phyloP scores from a whole-genome alignment of 2,888 invertebrate species.

The Sturmia bella region DNA sequence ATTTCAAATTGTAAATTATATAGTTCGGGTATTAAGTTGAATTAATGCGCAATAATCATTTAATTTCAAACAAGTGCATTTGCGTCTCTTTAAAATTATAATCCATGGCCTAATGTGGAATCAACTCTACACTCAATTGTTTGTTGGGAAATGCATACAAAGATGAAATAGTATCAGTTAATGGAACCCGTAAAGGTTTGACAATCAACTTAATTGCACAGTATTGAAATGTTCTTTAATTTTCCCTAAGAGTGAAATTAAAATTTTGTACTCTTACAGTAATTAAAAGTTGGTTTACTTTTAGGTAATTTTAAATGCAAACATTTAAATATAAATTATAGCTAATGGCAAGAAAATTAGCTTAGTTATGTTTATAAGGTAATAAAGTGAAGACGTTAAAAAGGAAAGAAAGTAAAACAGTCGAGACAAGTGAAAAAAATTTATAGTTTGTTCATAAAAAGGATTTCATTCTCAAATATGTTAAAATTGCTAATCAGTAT shows the following conservation, averaged over 20 bases:
- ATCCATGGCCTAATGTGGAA: no score
- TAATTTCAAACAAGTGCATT: no score
- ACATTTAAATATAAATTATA: constrained; percentile 58
- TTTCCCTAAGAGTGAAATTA: constrained; percentile 31
- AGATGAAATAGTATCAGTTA: constrained; percentile 13
- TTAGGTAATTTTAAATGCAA: constrained; percentile 5
- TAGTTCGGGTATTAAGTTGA: no score
- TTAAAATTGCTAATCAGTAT: constrained; percentile 11
- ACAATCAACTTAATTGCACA: constrained; percentile 76
- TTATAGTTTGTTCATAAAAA: neutral
- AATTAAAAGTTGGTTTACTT: constrained; percentile 12
- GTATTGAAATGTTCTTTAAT: constrained; percentile 52
- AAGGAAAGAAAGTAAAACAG: neutral
- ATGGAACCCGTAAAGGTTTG: constrained; percentile 72
- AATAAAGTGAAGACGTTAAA: constrained; percentile 22
- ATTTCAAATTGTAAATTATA: no score
- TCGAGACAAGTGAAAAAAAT: neutral
- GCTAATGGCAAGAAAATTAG: constrained; percentile 20
- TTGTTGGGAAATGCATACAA: constrained; percentile 14
- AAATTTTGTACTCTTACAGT: constrained; percentile 12
- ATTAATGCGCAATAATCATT: no score
- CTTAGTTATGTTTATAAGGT: constrained; percentile 58
- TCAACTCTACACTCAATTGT: neutral
- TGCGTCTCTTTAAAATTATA: no score
- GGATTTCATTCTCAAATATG: constrained; percentile 46